These are phyloP conservation scores for Macrosiphum euphorbiae DNA, from an alignment of 2,888 invertebrate species.

Conservation along the genomic window DNA sequence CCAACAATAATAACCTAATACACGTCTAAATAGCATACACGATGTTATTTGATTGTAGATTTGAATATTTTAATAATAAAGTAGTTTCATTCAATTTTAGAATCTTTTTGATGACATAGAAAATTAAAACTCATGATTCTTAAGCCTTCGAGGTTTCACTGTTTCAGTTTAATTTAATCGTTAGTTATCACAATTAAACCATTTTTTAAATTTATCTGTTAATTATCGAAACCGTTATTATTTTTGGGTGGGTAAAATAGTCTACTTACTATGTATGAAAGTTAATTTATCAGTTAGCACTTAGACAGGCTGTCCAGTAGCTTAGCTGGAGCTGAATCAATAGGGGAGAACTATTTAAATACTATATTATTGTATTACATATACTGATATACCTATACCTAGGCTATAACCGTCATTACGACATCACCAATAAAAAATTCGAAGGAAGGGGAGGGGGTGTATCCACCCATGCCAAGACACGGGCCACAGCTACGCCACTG, in stretches of 20 bases:
- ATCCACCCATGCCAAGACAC: no score
- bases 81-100: not conserved
- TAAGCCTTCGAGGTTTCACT: not conserved
- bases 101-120: not conserved
- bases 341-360: no score
- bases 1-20: not conserved
- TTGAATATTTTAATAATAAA: not conserved
- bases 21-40: not conserved
- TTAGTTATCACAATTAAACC: not conserved
- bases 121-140: not conserved
- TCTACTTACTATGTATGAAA: not conserved
- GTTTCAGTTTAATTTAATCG: not conserved
- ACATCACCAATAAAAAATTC: no score
- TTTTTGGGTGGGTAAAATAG: not conserved
- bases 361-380: no score
- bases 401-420: no score
- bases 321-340: no score
- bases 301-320: no score
- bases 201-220: not conserved
- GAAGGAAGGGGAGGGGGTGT: accelerated
- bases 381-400: no score
- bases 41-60: not conserved
- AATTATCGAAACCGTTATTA: not conserved
- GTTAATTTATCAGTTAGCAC: not conserved
- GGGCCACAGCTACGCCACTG: no score